A percentile compares a stretch with the other conserved stretches of the same genome.
phyloP scores from a whole-genome alignment of 2,888 invertebrate species.

The Drosophila meridionalis region DNA sequence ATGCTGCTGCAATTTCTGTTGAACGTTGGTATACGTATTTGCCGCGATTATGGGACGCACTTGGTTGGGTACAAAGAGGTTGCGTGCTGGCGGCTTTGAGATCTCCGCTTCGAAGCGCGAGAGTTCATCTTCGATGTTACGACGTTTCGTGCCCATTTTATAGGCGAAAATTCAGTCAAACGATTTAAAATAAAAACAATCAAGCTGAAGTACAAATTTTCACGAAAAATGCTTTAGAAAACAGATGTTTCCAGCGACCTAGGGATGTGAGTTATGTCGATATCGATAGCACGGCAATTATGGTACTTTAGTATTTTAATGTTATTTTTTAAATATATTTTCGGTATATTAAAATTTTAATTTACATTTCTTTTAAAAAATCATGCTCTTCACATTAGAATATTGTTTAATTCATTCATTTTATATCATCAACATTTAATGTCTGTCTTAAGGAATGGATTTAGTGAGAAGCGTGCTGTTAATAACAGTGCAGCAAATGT shows the following conservation, averaged over 20 bases:
- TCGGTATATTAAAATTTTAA: not conserved
- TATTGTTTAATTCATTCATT: not conserved
- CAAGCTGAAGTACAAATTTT: constrained; percentile 19
- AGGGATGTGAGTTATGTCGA: not conserved
- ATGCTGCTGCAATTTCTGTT: constrained; percentile 88
- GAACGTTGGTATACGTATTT: constrained; percentile 90
- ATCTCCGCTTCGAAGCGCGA: constrained; percentile 96
- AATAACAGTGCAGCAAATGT: constrained; percentile 15
- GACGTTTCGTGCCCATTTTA: constrained; percentile 83
- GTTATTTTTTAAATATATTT: not conserved
- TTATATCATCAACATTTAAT: not conserved
- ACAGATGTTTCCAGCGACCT: constrained; percentile 39
- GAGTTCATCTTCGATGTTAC: constrained; percentile 96
- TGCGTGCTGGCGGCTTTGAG: constrained; percentile 85
- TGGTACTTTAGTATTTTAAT: not conserved
- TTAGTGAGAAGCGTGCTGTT: not conserved
- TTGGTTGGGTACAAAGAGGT: constrained; percentile 86
- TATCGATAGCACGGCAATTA: not conserved
- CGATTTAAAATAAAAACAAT: constrained; percentile 3
- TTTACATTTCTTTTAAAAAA: not conserved
- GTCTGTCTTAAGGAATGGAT: not conserved
- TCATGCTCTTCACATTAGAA: not conserved
- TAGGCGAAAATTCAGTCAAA: not conserved
- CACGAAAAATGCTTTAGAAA: constrained; percentile 33
- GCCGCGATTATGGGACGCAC: constrained; percentile 89